phyloP scores from a whole-genome alignment of 2,888 invertebrate species.

The Cerceris ruficornis region DNA sequence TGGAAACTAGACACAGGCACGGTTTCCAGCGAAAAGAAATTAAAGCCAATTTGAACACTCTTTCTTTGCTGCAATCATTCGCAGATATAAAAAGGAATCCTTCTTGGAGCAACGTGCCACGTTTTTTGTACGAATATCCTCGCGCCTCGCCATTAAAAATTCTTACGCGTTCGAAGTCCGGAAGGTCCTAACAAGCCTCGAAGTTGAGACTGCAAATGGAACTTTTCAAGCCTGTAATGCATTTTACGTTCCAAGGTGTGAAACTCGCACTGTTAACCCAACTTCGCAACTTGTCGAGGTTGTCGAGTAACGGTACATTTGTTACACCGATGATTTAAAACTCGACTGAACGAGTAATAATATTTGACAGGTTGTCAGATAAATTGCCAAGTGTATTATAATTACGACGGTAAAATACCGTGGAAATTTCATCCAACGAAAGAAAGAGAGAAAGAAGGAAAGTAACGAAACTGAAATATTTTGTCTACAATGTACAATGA shows the following conservation, averaged over 20 bases:
- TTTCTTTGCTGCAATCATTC: conserved; percentile 8
- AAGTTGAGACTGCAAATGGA: conserved; percentile 54
- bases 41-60: conserved; percentile 11
- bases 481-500: too few species aligned
- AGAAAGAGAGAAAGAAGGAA: too few species aligned
- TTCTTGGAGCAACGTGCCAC: conserved; percentile 46
- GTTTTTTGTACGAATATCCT: conserved; percentile 58
- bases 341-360: too few species aligned
- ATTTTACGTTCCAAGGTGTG: conserved; percentile 55
- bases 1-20: conserved; percentile 6
- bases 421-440: too few species aligned
- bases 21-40: neutral
- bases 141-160: conserved; percentile 54
- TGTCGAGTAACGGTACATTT: conserved; percentile 32
- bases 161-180: conserved; percentile 49
- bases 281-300: conserved; percentile 46
- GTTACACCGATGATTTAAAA: conserved; percentile 8
- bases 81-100: conserved; percentile 38
- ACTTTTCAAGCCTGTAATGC: conserved; percentile 57
- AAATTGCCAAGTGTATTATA: too few species aligned
- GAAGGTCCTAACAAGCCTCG: conserved; percentile 37
- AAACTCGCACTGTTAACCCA: conserved; percentile 51
- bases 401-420: too few species aligned
- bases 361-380: too few species aligned
- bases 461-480: too few species aligned